These are phyloP conservation scores for Trichoplusia ni DNA, from an alignment of 1,140 invertebrate genomes.

Conservation along the genomic window DNA sequence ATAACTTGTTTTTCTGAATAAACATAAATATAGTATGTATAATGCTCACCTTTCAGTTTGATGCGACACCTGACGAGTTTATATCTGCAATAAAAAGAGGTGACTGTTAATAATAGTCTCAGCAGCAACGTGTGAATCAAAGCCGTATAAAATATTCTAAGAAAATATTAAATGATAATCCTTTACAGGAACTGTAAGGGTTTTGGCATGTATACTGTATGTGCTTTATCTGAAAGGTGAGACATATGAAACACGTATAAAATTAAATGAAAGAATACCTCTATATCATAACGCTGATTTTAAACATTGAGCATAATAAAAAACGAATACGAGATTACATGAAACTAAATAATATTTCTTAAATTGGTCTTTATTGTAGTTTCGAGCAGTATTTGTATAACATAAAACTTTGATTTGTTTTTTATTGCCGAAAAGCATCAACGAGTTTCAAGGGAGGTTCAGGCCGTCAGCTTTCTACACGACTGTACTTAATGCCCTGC, in stretches of 20 bases:
- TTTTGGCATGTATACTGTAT: no score
- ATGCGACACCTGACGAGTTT: conserved; percentile 13
- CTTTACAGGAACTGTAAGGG: no score
- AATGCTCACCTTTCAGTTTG: conserved; percentile 21
- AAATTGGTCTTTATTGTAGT: conserved; percentile 4
- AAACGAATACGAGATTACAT: neutral
- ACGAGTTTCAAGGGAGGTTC: conserved; percentile 4
- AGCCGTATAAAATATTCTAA: neutral
- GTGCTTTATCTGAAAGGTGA: no score
- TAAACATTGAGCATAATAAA: neutral
- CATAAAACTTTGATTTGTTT: conserved; percentile 24
- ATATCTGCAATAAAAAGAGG: conserved; percentile 27
- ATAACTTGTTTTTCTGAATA: neutral
- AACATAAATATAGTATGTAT: neutral
- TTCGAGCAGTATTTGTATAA: neutral
- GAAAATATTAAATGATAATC: no score
- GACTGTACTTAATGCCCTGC: conserved; percentile 14
- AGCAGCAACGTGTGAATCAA: neutral
- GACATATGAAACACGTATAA: no score
- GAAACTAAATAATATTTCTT: neutral
- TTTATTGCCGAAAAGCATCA: conserved; percentile 1
- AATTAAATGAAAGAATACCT: neutral
- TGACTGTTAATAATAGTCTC: neutral
- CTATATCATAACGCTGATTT: neutral
- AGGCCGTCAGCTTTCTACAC: conserved; percentile 37